These are phyloP conservation scores for Crenichthys baileyi DNA, from an alignment of 2,797 vertebrate species.

Conservation along the genomic window DNA sequence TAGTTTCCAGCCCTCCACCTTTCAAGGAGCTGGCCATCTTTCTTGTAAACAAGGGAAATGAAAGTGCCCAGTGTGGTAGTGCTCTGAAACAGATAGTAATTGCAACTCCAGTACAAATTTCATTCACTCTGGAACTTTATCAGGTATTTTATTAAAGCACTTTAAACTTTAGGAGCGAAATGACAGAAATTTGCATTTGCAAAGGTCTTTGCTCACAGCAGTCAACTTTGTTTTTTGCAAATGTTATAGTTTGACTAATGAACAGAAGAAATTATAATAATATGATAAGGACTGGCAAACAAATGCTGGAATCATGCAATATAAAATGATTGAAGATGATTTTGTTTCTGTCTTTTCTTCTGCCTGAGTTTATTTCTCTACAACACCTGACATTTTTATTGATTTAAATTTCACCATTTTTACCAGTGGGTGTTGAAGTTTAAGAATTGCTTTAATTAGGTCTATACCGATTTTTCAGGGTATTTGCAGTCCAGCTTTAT, in stretches of 20 bases:
- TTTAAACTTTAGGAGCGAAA: too few species aligned
- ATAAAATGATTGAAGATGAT: background rate
- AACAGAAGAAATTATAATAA: background rate
- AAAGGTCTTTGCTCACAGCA: too few species aligned
- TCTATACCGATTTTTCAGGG: background rate
- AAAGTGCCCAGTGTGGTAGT: too few species aligned
- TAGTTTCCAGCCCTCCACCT: too few species aligned
- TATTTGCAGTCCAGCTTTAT: background rate
- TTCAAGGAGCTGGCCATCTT: too few species aligned
- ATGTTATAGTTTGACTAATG: background rate
- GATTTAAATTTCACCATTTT: background rate
- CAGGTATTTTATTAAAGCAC: too few species aligned
- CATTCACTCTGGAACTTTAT: too few species aligned
- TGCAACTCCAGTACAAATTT: too few species aligned
- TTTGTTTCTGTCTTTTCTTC: background rate
- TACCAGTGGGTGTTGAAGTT: background rate
- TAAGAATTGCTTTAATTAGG: background rate
- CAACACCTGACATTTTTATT: background rate
- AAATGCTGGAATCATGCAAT: background rate
- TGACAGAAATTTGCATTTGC: too few species aligned
- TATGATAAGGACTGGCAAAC: background rate
- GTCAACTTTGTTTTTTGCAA: background rate
- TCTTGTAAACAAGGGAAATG: too few species aligned
- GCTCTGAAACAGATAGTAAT: too few species aligned
- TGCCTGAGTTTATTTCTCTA: background rate